Evolutionary conservation across 1,140 invertebrate species (phyloP), one percentile per base, ranked within the genome.

Genomic region (Copidosoma floridanum): DNA sequence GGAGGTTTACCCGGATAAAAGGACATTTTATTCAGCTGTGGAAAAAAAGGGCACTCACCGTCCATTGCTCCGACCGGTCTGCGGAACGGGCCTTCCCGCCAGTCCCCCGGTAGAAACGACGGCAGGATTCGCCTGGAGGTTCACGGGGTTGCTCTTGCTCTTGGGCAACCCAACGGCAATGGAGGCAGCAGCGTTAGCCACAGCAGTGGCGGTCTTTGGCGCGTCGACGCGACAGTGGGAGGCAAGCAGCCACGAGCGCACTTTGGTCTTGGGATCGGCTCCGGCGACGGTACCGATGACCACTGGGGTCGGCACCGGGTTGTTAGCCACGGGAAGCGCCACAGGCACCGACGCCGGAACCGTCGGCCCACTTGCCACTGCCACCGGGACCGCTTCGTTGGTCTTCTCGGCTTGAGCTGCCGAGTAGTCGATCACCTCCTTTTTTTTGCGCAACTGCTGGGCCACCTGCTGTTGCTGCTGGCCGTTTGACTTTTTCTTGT

Each of bases 181-280:
- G n/a, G 6, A 10, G 7, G 44, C 44, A n/a, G n/a, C n/a, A n/a
- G n/a, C n/a, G n/a, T n/a, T n/a, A n/a, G n/a, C n/a, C n/a, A n/a
- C n/a, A n/a, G n/a, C n/a, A n/a, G n/a, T n/a, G 8, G 71, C 68
- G 2, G 63, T 53, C 0, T 65, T 58, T 11, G 73, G 73, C 3
- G 64, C 66, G 7, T 76, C 76, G 3, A 71, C 64, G 10, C 71
- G 64, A 44, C 73, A 76, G 8, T 85, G 89, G 0, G 89, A 90
- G 40, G 88, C 89, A 37, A 92, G 69, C n/a, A 93, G 74, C 91
- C 90, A 92, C 58, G 89, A 91, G 57, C 90, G 86, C 5, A 93
- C 91, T 77, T 92, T 92, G 21, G 87, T 88, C 47, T 91, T 83
- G 0, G 90, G 88, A 76, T 90, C 90, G 0, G 85, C 69, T 8